phyloP scores from a whole-genome alignment of 2,113 vertebrate genomes.

The Hemiprocne comata region DNA sequence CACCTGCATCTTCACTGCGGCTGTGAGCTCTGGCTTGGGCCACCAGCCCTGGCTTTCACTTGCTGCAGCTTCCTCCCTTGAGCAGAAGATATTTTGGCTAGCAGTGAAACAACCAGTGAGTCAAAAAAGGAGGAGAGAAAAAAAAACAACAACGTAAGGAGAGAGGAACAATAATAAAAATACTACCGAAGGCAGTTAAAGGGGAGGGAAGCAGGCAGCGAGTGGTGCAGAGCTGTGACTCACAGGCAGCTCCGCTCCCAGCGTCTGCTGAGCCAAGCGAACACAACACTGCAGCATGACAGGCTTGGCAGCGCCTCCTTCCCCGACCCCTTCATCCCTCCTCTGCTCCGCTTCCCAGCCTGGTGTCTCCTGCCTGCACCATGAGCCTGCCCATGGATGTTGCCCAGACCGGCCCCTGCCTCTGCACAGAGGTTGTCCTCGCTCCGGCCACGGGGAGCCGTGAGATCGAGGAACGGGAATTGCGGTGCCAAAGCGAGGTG shows the following conservation, averaged over 20 bases:
- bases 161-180: neutral
- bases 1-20: neutral
- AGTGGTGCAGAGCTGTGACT: constrained; percentile 46
- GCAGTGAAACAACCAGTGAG: neutral
- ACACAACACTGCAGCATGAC: neutral
- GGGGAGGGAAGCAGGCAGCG: neutral
- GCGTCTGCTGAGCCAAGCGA: neutral
- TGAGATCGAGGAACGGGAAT: neutral
- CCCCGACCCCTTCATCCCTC: neutral
- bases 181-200: neutral
- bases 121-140: neutral
- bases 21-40: neutral
- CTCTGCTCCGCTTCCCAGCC: neutral
- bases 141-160: neutral
- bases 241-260: neutral
- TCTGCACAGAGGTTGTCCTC: fast-evolving
- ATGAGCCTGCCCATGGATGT: fast-evolving
- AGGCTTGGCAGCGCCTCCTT: neutral
- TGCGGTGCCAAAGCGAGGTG: neutral
- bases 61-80: neutral
- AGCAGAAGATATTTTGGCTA: neutral
- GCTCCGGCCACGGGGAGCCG: fast-evolving
- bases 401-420: fast-evolving
- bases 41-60: fast-evolving
- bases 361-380: fast-evolving